Conservation (phyloP, 2,113 vertebrate genomes). For the Mustela nigripes region DNA sequence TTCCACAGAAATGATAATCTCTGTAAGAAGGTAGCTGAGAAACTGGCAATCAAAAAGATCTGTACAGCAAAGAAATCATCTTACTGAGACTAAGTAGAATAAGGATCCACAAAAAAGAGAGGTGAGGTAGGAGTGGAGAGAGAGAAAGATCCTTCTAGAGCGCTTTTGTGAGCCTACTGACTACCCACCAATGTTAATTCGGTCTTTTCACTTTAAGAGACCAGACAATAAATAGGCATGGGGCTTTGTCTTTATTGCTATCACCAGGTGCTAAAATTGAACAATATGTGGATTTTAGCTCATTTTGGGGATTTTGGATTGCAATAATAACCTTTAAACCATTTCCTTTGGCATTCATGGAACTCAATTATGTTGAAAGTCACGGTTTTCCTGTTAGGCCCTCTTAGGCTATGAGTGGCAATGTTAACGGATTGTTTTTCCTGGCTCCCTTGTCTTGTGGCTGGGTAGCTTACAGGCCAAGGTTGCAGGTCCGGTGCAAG, state of each 20-base stretch:
- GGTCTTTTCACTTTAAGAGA: background rate
- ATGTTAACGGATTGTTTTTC: background rate
- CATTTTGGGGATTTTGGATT: background rate
- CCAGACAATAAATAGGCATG: background rate
- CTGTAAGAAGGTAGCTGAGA: background rate
- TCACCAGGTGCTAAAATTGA: background rate
- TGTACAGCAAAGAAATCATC: background rate
- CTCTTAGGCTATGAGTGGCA: background rate
- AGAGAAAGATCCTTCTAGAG: background rate
- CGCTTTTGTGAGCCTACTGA: background rate
- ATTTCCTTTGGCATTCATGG: conserved; percentile 21
- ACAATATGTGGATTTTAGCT: conserved; percentile 53
- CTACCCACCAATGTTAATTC: background rate
- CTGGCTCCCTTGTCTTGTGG: background rate
- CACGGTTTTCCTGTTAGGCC: background rate
- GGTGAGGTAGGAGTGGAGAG: background rate
- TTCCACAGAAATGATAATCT: background rate
- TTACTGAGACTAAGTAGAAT: background rate
- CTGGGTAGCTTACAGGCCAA: background rate
- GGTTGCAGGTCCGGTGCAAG: background rate
- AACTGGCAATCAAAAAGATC: background rate
- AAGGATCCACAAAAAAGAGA: background rate
- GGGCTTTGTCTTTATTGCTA: background rate
- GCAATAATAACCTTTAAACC: background rate
- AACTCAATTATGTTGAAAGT: conserved; percentile 44